phyloP scores from a whole-genome alignment of 2,113 vertebrate species.

The Mesitornis unicolor region DNA sequence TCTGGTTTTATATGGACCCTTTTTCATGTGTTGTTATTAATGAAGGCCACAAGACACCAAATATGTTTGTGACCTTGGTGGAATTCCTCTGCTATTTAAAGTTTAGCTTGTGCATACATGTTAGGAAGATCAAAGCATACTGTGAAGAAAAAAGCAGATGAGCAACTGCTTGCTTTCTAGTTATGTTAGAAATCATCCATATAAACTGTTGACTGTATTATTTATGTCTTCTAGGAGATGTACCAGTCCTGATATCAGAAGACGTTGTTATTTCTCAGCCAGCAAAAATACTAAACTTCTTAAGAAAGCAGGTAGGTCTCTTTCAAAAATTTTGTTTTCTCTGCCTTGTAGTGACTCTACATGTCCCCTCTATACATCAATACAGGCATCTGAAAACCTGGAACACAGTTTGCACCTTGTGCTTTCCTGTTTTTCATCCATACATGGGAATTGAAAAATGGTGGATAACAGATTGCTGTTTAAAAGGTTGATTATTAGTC shows the following conservation, averaged over 20 bases:
- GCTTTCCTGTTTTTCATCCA: not conserved
- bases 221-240: constrained; percentile 65
- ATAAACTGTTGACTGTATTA: not conserved
- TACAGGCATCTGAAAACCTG: not conserved
- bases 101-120: not conserved
- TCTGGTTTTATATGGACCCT: not conserved
- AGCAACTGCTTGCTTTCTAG: not conserved
- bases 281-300: constrained; percentile 88
- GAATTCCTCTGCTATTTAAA: not conserved
- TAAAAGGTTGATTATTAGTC: not conserved
- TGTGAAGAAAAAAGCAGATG: not conserved
- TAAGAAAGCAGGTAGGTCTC: constrained; percentile 86
- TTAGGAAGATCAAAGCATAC: not conserved
- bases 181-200: not conserved
- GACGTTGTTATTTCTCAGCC: constrained; percentile 83
- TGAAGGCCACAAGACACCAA: not conserved
- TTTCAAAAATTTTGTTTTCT: not conserved
- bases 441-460: not conserved
- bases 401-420: not conserved
- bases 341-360: not conserved
- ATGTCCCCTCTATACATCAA: not conserved
- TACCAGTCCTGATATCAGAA: constrained; percentile 84
- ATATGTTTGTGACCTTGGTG: not conserved
- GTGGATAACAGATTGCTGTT: not conserved
- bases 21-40: not conserved